Base-by-base conservation (phyloP, 2,113 vertebrate species). In the Archilochus colubris region DNA sequence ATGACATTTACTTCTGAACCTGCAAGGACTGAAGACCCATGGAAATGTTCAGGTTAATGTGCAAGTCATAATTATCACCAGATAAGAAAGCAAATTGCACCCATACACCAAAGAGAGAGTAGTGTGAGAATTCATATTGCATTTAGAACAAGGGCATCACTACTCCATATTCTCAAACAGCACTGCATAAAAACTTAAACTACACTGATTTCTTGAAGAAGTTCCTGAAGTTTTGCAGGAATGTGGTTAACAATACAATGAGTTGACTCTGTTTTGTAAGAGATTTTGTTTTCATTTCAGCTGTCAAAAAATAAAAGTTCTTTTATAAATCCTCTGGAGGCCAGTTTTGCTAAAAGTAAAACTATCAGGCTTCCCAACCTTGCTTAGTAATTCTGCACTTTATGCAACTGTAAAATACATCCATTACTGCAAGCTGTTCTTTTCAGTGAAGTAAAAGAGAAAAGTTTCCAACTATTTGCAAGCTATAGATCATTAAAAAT, bases 401-500 rank as follows among this genome's bases (percentile, higher is more conserved):
- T n/a, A 79, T 74, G 38, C 30, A 80, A 59, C 44, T 58, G 43
- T 70, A 70, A 85, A 82, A 91, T 3, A 20, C 14, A 94, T 24
- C 63, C 73, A 62, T 57, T 82, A 48, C 85, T 61, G 48, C 67
- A 89, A 86, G 78, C 67, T 94, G 84, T 44, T 92, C 59, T 94
- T 95, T 88, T 86, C 85, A 89, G 30, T 31, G 30, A 89, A 92
- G 46, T 22, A 75, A 75, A 86, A 75, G 22, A 75, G 51, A 85
- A 94, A 31, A 30, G 33, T 48, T 67, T 87, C 59, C 55, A 92
- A 77, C 51, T 88, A 67, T 85, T 89, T 96, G 63, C 44, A 82
- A 95, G 59, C 13, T 83, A 70, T 12, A 80, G 79, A 91, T 88
- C 64, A 93, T 91, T 94, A 88, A 89, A 93, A 88, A 50, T 28